Evolutionary conservation across 2,113 vertebrate species (phyloP), one percentile per base, ranked within the genome.

Genomic region (Chrysemys picta): DNA sequence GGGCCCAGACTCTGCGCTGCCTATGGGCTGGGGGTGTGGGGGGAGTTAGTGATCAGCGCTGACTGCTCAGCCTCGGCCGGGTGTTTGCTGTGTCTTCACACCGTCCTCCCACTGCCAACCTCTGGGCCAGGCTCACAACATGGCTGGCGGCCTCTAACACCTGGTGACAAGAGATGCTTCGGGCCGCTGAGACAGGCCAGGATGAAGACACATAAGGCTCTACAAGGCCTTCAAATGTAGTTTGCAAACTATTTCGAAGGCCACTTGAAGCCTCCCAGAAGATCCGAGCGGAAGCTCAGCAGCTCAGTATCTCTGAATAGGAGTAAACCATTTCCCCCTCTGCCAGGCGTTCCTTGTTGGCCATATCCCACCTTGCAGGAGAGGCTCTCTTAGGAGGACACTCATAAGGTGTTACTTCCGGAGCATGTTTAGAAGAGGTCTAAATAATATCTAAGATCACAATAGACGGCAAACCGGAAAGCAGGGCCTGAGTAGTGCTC

Each of bases 221-320:
- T 62, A 31, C 65, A 5, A 10, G 17, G 35, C 35, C 65, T 72
- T 38, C 8, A 10, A 21, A 5, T 10, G 19, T 5, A 21, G 17
- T 38, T 38, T 38, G 65, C 65, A 21, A 38, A 10, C 65, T 38
- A 8, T 69, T 17, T 19, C 8, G 16, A 21, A n/a, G 62, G 62
- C 62, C 62, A 19, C 8, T n/a, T 9, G 35, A n/a, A n/a, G 19
- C 62, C 31, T 19, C 35, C 6, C 59, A 14, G 27, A 9, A 25
- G 31, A 35, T 65, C 62, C 62, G 16, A 35, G 59, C 35, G 5
- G 65, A 31, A 59, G 45, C 72, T 24, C 72, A 12, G 24, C 7
- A 16, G 8, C 0, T 42, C 25, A 1, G 6, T 54, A 12, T 54
- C 10, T 6, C 31, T 9, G 31, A 19, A 3, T 16, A 17, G 31